phyloP scores from a whole-genome alignment of 1,140 invertebrate species.

The Drosophila ananassae region DNA sequence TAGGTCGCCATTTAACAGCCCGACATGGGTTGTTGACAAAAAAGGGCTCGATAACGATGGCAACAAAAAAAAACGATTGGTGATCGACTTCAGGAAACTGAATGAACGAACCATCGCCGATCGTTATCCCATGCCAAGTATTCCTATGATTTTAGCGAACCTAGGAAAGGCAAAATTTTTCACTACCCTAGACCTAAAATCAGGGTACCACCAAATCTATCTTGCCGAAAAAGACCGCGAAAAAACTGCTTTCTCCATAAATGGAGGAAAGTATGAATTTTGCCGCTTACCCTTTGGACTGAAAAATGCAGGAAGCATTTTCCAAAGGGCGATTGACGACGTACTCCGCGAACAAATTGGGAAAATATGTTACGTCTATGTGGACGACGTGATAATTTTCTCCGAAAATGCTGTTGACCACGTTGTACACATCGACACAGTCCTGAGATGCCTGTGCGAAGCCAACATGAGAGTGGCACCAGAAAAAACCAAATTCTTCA shows the following conservation, averaged over 20 bases:
- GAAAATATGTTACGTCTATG: slow-evolving; percentile 38
- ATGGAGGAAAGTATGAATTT: slow-evolving; percentile 38
- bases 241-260: slow-evolving; percentile 40
- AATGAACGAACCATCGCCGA: slow-evolving; percentile 73
- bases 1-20: slow-evolving; percentile 48
- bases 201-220: slow-evolving; percentile 83
- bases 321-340: slow-evolving; percentile 50
- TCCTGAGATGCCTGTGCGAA: slow-evolving; percentile 12
- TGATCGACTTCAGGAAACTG: slow-evolving; percentile 78
- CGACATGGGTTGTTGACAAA: slow-evolving; percentile 57
- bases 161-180: slow-evolving; percentile 27
- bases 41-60: slow-evolving; percentile 38
- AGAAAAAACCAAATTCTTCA: slow-evolving; percentile 17
- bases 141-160: slow-evolving; percentile 57
- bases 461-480: slow-evolving; percentile 1
- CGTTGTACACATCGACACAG: slow-evolving; percentile 18
- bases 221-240: slow-evolving; percentile 17
- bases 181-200: slow-evolving; percentile 47
- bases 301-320: slow-evolving; percentile 81
- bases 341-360: slow-evolving; percentile 32
- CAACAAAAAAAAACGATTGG: slow-evolving; percentile 66
- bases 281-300: slow-evolving; percentile 81
- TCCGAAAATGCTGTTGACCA: slow-evolving; percentile 19
- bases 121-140: slow-evolving; percentile 85
- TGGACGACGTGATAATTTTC: slow-evolving; percentile 29